Conservation (phyloP, 2,888 invertebrate genomes). For the Herminia tarsipennalis region DNA sequence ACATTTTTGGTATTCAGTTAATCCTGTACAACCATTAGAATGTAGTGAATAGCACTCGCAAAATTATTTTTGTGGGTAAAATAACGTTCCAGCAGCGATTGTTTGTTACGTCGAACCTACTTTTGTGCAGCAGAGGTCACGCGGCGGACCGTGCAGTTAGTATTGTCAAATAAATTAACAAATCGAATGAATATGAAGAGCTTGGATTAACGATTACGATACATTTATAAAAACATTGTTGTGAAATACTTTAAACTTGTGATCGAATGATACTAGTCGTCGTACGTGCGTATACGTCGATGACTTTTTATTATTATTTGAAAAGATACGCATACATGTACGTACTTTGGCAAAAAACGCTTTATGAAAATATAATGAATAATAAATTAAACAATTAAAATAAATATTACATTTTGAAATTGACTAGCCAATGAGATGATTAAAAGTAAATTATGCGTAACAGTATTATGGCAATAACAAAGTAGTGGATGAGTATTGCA, state of each 20-base stretch:
- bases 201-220: neutral
- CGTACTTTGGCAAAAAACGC: neutral
- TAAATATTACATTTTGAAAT: slow-evolving; percentile 11
- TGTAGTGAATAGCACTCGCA: slow-evolving; percentile 23
- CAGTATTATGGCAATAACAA: slow-evolving; percentile 56
- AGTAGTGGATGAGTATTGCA: slow-evolving; percentile 53
- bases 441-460: slow-evolving; percentile 28
- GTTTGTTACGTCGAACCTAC: slow-evolving; percentile 23
- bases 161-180: slow-evolving; percentile 19
- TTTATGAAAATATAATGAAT: neutral
- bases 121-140: slow-evolving; percentile 28
- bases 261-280: too few species aligned
- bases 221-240: neutral
- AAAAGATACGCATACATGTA: too few species aligned
- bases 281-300: too few species aligned
- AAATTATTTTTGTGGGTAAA: slow-evolving; percentile 29
- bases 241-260: neutral
- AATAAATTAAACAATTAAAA: neutral
- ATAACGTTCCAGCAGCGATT: slow-evolving; percentile 28
- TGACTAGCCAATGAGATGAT: slow-evolving; percentile 16
- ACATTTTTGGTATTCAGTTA: slow-evolving; percentile 18
- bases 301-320: too few species aligned
- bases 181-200: slow-evolving; percentile 5
- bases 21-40: slow-evolving; percentile 9
- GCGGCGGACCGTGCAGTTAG: slow-evolving; percentile 16